A percentile compares a stretch with the other conserved stretches of the same genome.
These are phyloP conservation scores for Abrostola triplasia DNA, from an alignment of 2,888 invertebrate genomes.

Conservation along the genomic window DNA sequence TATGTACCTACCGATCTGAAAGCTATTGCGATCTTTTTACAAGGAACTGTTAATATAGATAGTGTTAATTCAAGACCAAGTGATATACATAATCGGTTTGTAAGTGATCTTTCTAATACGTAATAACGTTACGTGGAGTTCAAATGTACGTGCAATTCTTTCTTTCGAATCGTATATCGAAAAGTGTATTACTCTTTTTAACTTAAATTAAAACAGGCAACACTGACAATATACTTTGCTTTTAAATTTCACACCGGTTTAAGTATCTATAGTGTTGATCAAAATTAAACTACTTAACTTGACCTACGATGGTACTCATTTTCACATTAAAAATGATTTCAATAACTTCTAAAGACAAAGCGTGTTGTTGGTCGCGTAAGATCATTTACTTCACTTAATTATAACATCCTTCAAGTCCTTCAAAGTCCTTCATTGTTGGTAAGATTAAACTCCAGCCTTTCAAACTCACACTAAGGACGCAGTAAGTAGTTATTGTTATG, in stretches of 20 bases:
- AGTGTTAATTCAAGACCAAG: constrained; percentile 52
- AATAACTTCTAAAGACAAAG: constrained; percentile 4
- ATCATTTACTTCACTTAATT: too few relatives aligned
- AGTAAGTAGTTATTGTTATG: constrained; percentile 24
- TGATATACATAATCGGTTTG: constrained; percentile 44
- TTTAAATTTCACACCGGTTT: not conserved
- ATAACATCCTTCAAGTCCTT: not conserved
- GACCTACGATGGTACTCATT: too few relatives aligned
- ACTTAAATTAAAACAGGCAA: not conserved
- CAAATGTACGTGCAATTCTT: constrained; percentile 11
- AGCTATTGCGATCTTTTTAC: constrained; percentile 37
- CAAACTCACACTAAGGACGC: not conserved
- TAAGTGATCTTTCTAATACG: constrained; percentile 49
- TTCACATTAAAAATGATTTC: not conserved
- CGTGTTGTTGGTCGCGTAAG: not conserved
- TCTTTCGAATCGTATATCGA: constrained; percentile 1
- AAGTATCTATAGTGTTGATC: not conserved
- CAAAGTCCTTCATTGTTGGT: not conserved
- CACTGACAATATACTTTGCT: not conserved
- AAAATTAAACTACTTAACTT: not conserved
- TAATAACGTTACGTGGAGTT: constrained; percentile 27
- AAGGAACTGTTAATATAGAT: constrained; percentile 36
- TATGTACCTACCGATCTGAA: constrained; percentile 15
- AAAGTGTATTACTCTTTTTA: not conserved
- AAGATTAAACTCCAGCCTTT: constrained; percentile 2